Percentiles rank a stretch among this genome's conserved stretches.
phyloP scores from a whole-genome alignment of 2,113 vertebrate species.

The Brachyhypopomus occidentalis region DNA sequence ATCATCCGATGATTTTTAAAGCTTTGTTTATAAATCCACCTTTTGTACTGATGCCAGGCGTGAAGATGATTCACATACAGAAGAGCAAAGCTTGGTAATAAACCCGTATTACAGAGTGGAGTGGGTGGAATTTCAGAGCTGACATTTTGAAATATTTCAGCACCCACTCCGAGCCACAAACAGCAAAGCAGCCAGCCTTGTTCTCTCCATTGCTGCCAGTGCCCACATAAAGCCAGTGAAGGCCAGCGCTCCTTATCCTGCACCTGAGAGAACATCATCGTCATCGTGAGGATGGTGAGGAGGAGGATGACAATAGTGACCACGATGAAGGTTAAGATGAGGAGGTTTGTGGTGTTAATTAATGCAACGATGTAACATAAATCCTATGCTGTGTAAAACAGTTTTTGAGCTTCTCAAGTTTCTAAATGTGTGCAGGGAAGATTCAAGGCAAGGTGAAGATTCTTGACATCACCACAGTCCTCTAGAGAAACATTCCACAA shows the following conservation, averaged over 20 bases:
- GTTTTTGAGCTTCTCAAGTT: too few relatives aligned
- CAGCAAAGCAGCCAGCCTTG: slow-evolving; percentile 11
- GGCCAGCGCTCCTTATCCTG: slow-evolving; percentile 8
- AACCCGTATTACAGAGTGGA: slow-evolving; percentile 51
- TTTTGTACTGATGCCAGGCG: slow-evolving; percentile 46
- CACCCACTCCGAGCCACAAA: slow-evolving; percentile 42
- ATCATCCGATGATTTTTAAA: slow-evolving; percentile 33
- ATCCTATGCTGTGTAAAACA: neutral
- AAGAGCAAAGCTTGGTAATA: slow-evolving; percentile 52
- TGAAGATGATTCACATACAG: slow-evolving; percentile 49
- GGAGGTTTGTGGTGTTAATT: neutral
- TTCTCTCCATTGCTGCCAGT: slow-evolving; percentile 31
- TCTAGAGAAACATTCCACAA: too few relatives aligned
- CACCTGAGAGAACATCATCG: slow-evolving; percentile 19
- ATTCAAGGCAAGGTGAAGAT: neutral
- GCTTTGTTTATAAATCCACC: slow-evolving; percentile 47
- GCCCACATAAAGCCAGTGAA: slow-evolving; percentile 30
- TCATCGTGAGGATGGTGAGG: neutral
- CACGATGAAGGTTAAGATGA: neutral
- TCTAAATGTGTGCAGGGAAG: too few relatives aligned
- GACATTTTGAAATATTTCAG: slow-evolving; percentile 52
- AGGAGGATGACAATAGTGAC: neutral
- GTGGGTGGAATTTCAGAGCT: slow-evolving; percentile 53
- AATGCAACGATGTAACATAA: neutral
- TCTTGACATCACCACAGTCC: neutral